Conservation (phyloP, 2,888 invertebrate genomes). For the Gandaritis pyraliata region DNA sequence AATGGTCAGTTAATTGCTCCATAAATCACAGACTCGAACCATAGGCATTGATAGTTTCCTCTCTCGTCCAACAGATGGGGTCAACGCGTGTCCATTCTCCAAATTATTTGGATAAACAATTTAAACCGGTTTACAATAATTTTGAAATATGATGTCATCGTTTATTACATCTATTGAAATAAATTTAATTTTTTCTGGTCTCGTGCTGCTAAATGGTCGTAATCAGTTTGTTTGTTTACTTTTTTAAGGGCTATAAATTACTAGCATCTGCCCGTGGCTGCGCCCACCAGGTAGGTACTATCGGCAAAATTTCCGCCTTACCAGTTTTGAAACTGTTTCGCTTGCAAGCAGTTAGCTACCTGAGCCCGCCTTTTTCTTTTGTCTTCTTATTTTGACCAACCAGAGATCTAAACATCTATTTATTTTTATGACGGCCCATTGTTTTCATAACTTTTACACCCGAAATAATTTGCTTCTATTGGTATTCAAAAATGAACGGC, state of each 20-base stretch:
- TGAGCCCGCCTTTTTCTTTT: too few species aligned
- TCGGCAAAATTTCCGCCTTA: too few species aligned
- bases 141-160: conserved; percentile 51
- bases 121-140: conserved; percentile 59
- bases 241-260: conserved; percentile 31
- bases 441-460: too few species aligned
- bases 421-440: too few species aligned
- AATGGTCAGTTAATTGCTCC: conserved; percentile 81
- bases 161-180: conserved; percentile 60
- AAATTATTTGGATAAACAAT: conserved; percentile 55
- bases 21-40: conserved; percentile 72
- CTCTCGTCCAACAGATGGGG: conserved; percentile 69
- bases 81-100: conserved; percentile 60
- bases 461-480: too few species aligned
- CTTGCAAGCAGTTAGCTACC: too few species aligned
- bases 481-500: too few species aligned
- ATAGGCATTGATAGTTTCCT: conserved; percentile 62
- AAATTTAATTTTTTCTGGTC: conserved; percentile 54
- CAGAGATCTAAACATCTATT: too few species aligned
- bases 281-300: neutral
- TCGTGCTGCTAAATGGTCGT: conserved; percentile 61
- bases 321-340: too few species aligned
- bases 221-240: conserved; percentile 47
- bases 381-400: too few species aligned
- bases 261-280: conserved; percentile 20